These are phyloP conservation scores for Cryptoblepharus egeriae DNA, from an alignment of 2,797 vertebrate genomes.

Conservation along the genomic window DNA sequence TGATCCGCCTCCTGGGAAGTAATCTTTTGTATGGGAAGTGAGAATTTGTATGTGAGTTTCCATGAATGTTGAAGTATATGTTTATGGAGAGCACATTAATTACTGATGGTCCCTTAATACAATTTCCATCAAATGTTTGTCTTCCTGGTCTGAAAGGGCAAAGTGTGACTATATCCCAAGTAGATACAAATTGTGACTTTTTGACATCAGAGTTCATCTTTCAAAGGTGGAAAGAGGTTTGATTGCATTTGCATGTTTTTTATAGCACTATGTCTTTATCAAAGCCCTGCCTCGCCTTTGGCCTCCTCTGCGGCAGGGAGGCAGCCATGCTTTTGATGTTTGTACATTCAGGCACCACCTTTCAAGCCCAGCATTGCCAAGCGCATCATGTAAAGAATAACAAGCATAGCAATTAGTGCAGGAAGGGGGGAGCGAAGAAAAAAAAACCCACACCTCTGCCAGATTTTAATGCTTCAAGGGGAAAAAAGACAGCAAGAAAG, in stretches of 20 bases:
- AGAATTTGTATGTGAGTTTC: too few relatives aligned
- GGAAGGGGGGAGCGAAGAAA: too few relatives aligned
- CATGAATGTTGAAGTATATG: too few relatives aligned
- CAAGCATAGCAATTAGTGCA: not conserved
- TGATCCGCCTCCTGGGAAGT: too few relatives aligned
- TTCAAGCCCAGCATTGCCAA: not conserved
- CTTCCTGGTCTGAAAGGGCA: not conserved
- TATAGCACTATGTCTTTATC: not conserved
- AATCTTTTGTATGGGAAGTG: too few relatives aligned
- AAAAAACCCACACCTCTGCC: not conserved
- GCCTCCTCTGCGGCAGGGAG: not conserved
- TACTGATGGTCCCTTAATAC: too few relatives aligned
- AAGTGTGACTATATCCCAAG: not conserved
- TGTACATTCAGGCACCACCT: not conserved
- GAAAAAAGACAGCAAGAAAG: not conserved
- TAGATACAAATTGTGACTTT: not conserved
- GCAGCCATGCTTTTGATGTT: not conserved
- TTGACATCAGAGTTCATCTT: not conserved
- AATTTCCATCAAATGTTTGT: not conserved
- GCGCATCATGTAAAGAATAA: slow-evolving; percentile 9
- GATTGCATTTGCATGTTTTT: not conserved
- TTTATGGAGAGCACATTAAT: too few relatives aligned
- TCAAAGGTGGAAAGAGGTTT: not conserved
- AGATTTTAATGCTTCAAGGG: not conserved
- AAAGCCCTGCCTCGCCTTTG: not conserved